A percentile compares a stretch with the other conserved stretches of the same genome.
Evolutionary conservation across 2,113 vertebrate species (phyloP).

Genomic region (Cnemophilus loriae): DNA sequence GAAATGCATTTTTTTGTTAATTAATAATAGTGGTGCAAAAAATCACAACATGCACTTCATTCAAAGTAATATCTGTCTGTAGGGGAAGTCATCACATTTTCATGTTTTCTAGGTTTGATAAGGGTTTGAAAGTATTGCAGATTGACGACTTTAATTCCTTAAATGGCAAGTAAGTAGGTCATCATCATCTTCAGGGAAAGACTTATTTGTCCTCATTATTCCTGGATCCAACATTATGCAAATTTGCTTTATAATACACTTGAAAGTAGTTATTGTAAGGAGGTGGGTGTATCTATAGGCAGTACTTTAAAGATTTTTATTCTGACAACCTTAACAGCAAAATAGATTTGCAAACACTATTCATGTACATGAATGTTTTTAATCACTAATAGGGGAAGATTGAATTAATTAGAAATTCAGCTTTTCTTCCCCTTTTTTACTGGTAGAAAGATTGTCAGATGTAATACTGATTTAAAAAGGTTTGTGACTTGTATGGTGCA

Average conservation of each 20-base stretch:
- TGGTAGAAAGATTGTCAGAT: not conserved
- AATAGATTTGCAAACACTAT: not conserved
- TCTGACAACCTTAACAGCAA: not conserved
- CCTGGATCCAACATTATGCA: not conserved
- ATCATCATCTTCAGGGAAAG: constrained; percentile 37
- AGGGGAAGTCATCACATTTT: not conserved
- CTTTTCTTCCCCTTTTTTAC: not conserved
- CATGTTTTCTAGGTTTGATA: not conserved
- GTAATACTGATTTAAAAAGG: not conserved
- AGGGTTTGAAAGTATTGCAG: not conserved
- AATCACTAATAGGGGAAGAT: not conserved
- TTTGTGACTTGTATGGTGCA: not conserved
- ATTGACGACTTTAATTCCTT: constrained; percentile 7
- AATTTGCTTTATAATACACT: not conserved
- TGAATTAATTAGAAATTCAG: not conserved
- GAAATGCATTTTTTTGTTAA: not conserved
- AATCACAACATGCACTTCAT: not conserved
- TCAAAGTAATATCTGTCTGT: not conserved
- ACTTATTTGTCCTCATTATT: constrained; percentile 39
- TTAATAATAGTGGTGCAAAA: not conserved
- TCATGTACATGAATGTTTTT: not conserved
- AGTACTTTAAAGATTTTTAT: not conserved
- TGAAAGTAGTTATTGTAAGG: not conserved
- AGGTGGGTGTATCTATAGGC: not conserved
- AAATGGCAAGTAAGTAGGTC: constrained; percentile 51